Conservation (phyloP, 2,888 invertebrate species). For the Drosophila tripunctata region DNA sequence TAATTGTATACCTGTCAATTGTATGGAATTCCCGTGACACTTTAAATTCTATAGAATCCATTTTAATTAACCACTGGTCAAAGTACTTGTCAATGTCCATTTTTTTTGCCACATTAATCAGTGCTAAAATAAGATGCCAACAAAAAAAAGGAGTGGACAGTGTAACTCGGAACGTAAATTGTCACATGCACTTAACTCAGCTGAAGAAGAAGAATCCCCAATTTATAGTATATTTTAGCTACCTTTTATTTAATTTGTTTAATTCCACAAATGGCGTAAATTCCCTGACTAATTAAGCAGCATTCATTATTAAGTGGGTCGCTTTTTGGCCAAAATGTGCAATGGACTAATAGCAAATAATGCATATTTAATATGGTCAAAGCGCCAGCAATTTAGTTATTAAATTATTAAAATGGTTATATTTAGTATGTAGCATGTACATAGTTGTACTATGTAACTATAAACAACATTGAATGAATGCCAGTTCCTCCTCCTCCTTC, state of each 20-base stretch:
- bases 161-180: conserved; percentile 22
- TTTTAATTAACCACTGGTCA: conserved; percentile 54
- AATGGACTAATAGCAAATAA: conserved; percentile 37
- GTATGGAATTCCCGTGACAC: neutral
- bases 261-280: conserved; percentile 44
- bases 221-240: conserved; percentile 11
- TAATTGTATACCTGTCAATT: conserved; percentile 2
- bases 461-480: neutral
- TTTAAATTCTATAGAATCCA: conserved; percentile 23
- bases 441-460: neutral
- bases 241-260: conserved; percentile 71
- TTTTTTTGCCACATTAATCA: conserved; percentile 42
- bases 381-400: conserved; percentile 30
- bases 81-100: conserved; percentile 22
- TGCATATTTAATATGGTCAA: conserved; percentile 61
- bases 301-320: conserved; percentile 65
- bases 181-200: conserved; percentile 47
- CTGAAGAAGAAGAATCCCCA: neutral
- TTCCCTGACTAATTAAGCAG: conserved; percentile 53
- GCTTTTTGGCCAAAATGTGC: conserved; percentile 21
- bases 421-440: too few relatives aligned
- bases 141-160: neutral
- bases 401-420: conserved; percentile 59
- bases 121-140: conserved; percentile 12
- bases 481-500: neutral